Evolutionary conservation across 2,113 vertebrate species (phyloP).

Genomic region (Falco punctatus): DNA sequence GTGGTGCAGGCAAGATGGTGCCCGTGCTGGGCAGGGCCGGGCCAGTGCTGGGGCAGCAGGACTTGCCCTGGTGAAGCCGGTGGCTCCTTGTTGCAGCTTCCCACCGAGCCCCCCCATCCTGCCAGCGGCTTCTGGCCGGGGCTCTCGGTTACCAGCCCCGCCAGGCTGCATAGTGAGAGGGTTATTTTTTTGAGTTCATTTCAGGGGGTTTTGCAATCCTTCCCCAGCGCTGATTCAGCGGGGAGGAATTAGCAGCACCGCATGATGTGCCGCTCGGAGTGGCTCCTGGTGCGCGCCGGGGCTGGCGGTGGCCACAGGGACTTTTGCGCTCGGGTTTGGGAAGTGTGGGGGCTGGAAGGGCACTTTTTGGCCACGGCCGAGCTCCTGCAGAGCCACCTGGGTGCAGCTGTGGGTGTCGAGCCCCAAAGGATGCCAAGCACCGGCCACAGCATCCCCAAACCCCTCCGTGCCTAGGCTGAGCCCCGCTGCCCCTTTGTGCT

Average conservation of each 20-base stretch:
- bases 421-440: background rate
- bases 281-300: rapidly evolving
- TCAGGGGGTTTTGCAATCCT: conserved; percentile 57
- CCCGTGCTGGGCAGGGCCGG: background rate
- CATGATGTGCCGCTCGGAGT: background rate
- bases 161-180: background rate
- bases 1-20: background rate
- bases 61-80: rapidly evolving
- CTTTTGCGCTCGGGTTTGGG: background rate
- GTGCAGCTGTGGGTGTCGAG: rapidly evolving
- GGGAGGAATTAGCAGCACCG: background rate
- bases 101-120: background rate
- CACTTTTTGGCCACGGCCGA: background rate
- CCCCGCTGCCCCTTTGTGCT: background rate
- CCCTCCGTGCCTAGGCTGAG: rapidly evolving
- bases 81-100: rapidly evolving
- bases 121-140: background rate
- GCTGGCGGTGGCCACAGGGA: background rate
- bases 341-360: background rate
- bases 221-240: conserved; percentile 26
- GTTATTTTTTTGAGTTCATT: background rate
- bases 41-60: background rate
- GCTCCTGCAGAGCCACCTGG: rapidly evolving
- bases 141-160: rapidly evolving
- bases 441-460: background rate